These are phyloP conservation scores for Patagioenas fasciata DNA, from an alignment of 2,113 vertebrate genomes.

Conservation along the genomic window DNA sequence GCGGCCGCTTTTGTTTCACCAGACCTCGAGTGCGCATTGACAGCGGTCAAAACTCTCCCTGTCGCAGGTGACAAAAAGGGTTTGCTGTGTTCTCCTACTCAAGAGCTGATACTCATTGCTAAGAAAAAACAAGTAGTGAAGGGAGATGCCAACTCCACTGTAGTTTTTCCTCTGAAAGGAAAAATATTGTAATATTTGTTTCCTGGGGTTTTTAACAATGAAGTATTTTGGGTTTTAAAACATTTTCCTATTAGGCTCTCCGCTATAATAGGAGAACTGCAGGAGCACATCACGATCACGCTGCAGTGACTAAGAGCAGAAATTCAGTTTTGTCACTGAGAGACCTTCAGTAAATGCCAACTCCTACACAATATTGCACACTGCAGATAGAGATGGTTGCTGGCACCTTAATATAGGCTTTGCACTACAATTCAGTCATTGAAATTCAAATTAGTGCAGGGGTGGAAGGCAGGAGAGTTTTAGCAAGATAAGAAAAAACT, in stretches of 20 bases:
- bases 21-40: neutral
- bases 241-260: conserved; percentile 31
- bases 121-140: neutral
- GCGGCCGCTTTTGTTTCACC: neutral
- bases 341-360: conserved; percentile 72
- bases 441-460: conserved; percentile 76
- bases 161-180: neutral
- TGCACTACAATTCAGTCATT: conserved; percentile 65
- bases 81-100: neutral
- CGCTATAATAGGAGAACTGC: conserved; percentile 43
- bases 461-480: conserved; percentile 66
- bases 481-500: conserved; percentile 60
- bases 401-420: conserved; percentile 64
- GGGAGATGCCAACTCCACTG: neutral
- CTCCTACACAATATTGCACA: conserved; percentile 62
- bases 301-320: conserved; percentile 68
- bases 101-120: neutral
- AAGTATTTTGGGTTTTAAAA: conserved; percentile 37
- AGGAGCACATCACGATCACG: conserved; percentile 53
- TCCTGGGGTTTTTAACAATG: conserved; percentile 68
- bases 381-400: conserved; percentile 63
- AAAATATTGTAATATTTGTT: neutral
- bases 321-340: conserved; percentile 65
- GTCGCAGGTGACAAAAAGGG: neutral
- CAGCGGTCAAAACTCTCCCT: neutral